Evolutionary conservation across 2,113 vertebrate species (phyloP), one percentile per base, ranked within the genome.

Genomic region (Anoura caudifer): DNA sequence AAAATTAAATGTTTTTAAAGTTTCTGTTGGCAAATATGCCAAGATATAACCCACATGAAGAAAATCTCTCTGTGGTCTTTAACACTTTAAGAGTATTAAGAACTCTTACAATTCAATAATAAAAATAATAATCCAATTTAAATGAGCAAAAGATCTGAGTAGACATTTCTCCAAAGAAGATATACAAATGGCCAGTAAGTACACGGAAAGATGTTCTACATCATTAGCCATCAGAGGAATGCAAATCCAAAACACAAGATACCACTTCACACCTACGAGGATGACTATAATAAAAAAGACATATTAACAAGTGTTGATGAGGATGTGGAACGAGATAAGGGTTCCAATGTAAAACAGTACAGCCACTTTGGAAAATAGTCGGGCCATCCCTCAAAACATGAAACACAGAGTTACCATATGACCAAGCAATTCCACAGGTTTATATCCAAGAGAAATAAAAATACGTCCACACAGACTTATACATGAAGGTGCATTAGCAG

Each of bases 91-190:
- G 33, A 91, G 65, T 5, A 2, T 28, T 33, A 36, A 75, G 5
- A 36, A 77, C 19, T 45, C 70, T 72, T 83, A 82, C 17, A 80
- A 80, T 50, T 79, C 63, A 94, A 56, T 47, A 92, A 94, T 65
- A 83, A 65, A 90, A 77, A 56, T 12, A 94, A 63, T 73, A 81
- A 81, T 15, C 8, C 16, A 56, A 65, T 19, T 72, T 75, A 86
- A 94, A 76, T n/a, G 59, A 17, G 63, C 28, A 73, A 73, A 88
- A 14, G 17, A 91, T 79, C 31, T 79, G 76, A 85, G 50, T 1
- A 95, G 83, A 61, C 20, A 70, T 63, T 91, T 96, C 61, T 65
- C 69, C 80, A 82, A 95, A 96, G 33, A 96, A 89, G 20, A 69
- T 47, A 83, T 3, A 87, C 3, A 33, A 61, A 92, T n/a, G 50